Evolutionary conservation across 2,888 invertebrate species (phyloP).

Genomic region (Scaptomyza polygonia): DNA sequence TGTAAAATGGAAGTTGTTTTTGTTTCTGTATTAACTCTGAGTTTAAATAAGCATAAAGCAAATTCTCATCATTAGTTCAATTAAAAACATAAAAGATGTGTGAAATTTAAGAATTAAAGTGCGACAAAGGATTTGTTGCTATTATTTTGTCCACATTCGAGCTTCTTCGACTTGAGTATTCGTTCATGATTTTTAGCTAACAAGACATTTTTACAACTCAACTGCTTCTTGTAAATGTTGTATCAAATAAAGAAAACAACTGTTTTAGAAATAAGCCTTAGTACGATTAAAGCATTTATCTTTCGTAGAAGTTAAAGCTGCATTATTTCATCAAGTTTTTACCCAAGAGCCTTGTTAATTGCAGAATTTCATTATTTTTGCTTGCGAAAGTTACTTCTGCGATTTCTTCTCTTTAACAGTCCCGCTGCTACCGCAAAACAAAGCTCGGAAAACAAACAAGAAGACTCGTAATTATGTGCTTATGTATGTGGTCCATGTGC

Average conservation of each 20-base stretch:
- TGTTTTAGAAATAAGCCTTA: slow-evolving; percentile 2
- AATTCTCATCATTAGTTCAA: too few species aligned
- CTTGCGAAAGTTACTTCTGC: slow-evolving; percentile 69
- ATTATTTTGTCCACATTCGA: too few species aligned
- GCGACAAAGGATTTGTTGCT: too few species aligned
- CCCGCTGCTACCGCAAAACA: slow-evolving; percentile 48
- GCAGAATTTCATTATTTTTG: slow-evolving; percentile 74
- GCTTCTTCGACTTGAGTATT: too few species aligned
- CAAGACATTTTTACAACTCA: too few species aligned
- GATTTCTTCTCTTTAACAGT: slow-evolving; percentile 74
- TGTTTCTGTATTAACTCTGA: too few species aligned
- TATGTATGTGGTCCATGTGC: slow-evolving; percentile 52
- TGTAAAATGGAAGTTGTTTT: too few species aligned
- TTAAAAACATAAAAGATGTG: too few species aligned
- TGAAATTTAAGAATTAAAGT: too few species aligned
- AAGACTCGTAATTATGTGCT: slow-evolving; percentile 66
- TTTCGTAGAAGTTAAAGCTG: slow-evolving; percentile 27
- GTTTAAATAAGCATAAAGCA: too few species aligned
- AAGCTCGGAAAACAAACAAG: slow-evolving; percentile 17
- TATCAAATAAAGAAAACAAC: slow-evolving; percentile 26
- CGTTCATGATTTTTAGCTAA: too few species aligned
- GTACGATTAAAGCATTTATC: slow-evolving; percentile 12
- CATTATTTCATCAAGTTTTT: slow-evolving; percentile 62
- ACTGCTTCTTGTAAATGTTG: neutral
- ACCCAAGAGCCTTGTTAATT: slow-evolving; percentile 73